Percentiles rank a stretch among this genome's conserved stretches.
Evolutionary conservation across 2,113 vertebrate species (phyloP).

Genomic region (Indicator maculatus): DNA sequence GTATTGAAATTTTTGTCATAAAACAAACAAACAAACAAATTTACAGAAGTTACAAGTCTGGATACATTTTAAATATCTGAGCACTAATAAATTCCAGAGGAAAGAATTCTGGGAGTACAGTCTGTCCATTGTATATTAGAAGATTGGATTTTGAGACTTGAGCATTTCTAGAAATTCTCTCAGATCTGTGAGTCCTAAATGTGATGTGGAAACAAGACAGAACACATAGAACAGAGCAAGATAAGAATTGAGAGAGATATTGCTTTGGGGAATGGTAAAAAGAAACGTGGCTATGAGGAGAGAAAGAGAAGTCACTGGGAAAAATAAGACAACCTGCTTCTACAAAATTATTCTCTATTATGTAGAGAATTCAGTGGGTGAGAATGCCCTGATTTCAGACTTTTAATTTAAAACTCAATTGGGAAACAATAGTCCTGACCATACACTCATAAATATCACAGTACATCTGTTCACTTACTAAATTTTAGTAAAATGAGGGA

Average conservation of each 20-base stretch:
- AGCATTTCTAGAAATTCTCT: neutral
- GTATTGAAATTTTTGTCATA: neutral
- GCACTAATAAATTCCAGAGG: neutral
- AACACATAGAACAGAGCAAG: neutral
- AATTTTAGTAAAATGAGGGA: neutral
- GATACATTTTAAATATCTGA: neutral
- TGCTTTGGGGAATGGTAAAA: neutral
- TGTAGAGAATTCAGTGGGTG: neutral
- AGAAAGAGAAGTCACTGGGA: neutral
- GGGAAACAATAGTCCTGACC: neutral
- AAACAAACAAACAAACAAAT: neutral
- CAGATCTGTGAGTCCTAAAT: neutral
- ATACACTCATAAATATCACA: neutral
- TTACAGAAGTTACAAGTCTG: neutral
- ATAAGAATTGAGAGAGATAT: neutral
- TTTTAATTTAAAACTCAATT: constrained; percentile 21
- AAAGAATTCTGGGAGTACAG: neutral
- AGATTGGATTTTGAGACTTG: neutral
- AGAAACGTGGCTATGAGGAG: neutral
- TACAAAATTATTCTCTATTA: neutral
- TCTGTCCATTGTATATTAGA: neutral
- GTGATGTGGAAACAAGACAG: neutral
- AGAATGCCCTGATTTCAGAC: neutral
- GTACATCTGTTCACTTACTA: neutral
- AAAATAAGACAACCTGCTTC: neutral